Base-by-base conservation (phyloP, 2,888 invertebrate genomes). In the Hirtodrosophila cameraria region DNA sequence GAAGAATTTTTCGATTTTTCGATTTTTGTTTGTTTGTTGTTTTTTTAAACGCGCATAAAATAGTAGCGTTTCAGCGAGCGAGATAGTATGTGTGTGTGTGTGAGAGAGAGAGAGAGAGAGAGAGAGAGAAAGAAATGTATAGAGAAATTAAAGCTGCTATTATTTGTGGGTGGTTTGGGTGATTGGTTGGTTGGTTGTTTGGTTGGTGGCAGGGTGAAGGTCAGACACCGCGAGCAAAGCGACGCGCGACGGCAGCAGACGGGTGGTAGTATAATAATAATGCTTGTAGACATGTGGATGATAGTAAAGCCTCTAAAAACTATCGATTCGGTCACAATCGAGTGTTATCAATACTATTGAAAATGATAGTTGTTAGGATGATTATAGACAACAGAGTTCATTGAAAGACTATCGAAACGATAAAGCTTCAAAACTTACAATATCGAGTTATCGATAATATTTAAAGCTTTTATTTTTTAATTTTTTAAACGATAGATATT, bases 41-140 rank as follows among this genome's bases (percentile, higher is more conserved):
- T 49, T 43, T 52, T 13, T 25, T 12, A 38, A 58, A 28, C 8
- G 33, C 31, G 69, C 23, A 27, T 15, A 31, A 53, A 31, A 38
- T n/a, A 48, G 9, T 7, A 23, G 23, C 2, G 45, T 49, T 55
- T 16, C 23, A 59, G 43, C 23, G 42, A 45, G 11, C 8, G 23
- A 23, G 23, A 23, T 23, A 23, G n/a, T n/a, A n/a, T n/a, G n/a
- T n/a, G 16, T 38, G 7, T 23, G 25, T 27, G 27, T 36, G 23
- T 12, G 43, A 31, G 25, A 5, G 27, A 43, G 60, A 20, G 39
- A 35, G 41, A 23, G 35, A 33, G 42, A 25, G 45, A 65, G 54
- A 55, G 45, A 70, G 42, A 66, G 46, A 62, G 53, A 75, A 58
- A 71, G 41, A 72, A 80, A 68, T 59, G 42, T 45, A 72, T 54